A percentile compares a stretch with the other conserved stretches of the same genome.
These are phyloP conservation scores for Sorex araneus DNA, from an alignment of 2,113 vertebrate genomes.

Conservation along the genomic window DNA sequence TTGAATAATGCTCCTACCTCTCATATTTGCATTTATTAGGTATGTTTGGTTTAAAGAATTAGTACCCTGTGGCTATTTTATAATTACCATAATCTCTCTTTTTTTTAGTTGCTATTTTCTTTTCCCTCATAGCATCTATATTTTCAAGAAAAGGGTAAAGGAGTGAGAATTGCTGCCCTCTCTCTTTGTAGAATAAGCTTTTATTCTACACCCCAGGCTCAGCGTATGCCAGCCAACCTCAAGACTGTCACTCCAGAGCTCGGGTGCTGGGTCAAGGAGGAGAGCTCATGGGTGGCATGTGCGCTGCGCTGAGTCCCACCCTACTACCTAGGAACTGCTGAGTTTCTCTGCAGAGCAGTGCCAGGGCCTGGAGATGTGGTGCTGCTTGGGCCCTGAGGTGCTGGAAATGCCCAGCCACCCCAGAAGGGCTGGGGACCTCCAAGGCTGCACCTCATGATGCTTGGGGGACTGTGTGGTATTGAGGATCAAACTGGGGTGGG, in stretches of 20 bases:
- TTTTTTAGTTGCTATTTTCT: neutral
- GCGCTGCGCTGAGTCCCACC: too few relatives aligned
- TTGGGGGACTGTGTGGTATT: too few relatives aligned
- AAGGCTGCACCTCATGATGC: too few relatives aligned
- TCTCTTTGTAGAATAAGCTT: neutral
- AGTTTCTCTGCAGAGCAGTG: too few relatives aligned
- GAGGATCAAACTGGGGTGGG: too few relatives aligned
- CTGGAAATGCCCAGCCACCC: too few relatives aligned
- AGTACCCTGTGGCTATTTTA: neutral
- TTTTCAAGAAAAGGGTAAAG: neutral
- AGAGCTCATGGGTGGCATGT: too few relatives aligned
- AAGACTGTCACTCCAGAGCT: neutral
- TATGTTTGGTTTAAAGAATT: neutral
- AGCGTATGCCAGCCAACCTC: too few relatives aligned
- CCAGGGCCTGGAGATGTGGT: too few relatives aligned
- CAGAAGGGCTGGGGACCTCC: too few relatives aligned
- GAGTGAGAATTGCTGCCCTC: neutral
- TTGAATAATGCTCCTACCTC: neutral
- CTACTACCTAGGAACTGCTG: too few relatives aligned
- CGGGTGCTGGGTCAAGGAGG: neutral
- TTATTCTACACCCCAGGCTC: neutral
- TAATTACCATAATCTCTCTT: neutral
- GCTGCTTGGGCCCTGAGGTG: too few relatives aligned
- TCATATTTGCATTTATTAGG: constrained; percentile 3
- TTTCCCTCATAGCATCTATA: neutral